Base-by-base conservation (phyloP, 1,140 invertebrate genomes). In the Lanistes nyassanus region DNA sequence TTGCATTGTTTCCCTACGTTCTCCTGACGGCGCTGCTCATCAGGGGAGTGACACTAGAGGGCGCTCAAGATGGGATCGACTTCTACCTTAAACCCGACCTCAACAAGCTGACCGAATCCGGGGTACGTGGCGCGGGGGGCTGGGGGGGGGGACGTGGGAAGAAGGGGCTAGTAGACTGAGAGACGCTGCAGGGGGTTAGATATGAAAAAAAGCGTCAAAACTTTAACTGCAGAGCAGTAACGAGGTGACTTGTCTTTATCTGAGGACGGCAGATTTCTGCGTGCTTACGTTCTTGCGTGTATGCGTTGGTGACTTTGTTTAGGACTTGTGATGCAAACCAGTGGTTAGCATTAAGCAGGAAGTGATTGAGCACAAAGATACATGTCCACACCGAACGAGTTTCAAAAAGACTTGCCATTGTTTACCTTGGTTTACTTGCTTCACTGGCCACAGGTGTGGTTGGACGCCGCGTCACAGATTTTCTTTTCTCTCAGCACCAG, bases 31-130 rank as follows among this genome's bases (percentile, higher is more conserved):
- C 82, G n/a, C 76, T 90, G 39, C 78, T 90, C 29, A 76, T 88
- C 29, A 83, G 87, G 21, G 88, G 87, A 0, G 78, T 89, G 13
- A 93, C 94, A 3, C 88, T 96, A 21, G 93, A 94, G 0, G 95
- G 95, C 13, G 94, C 96, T 0, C 92, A 92, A 0, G 92, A 93
- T 67, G 95, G 95, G 2, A 94, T 96, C 76, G 82, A 93, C 2
- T 95, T 94, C 85, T 97, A 96, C 86, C 88, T 96, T 19, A 94
- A 92, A 21, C 95, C 95, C 0, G 67, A 80, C 7, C 26, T 42
- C 34, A 39, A 29, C 31, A 70, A 74, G 51, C 75, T 82, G 2
- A 31, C 47, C 4, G 68, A 79, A n/a, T 42, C 78, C 0, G 36
- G 47, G 56, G 80, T 81, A 76, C 47, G 76, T 68, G 31, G 9